Conservation (phyloP, 2,797 vertebrate genomes). For the Molothrus aeneus region DNA sequence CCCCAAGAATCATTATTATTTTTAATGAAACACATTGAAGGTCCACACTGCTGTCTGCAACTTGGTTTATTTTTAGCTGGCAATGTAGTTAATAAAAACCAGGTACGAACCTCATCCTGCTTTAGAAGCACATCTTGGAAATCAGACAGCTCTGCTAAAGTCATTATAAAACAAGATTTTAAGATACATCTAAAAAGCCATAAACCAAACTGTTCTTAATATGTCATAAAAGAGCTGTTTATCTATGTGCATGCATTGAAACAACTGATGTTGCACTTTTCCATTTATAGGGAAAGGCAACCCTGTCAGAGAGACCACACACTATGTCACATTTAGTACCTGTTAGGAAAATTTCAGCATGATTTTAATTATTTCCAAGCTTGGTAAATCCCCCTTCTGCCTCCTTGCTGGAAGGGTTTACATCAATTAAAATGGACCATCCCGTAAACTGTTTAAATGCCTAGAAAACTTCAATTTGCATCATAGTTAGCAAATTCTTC, state of each 20-base stretch:
- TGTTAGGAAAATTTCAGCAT: slow-evolving; percentile 6
- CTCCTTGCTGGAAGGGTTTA: slow-evolving; percentile 33
- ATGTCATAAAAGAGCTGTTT: slow-evolving; percentile 20
- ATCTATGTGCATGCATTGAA: not conserved
- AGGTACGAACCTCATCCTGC: slow-evolving; percentile 4
- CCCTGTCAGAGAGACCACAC: slow-evolving; percentile 42
- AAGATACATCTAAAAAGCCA: not conserved
- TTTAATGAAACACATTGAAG: slow-evolving; percentile 27
- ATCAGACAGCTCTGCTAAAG: slow-evolving; percentile 4
- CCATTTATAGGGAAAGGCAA: not conserved
- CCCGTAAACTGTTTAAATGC: not conserved
- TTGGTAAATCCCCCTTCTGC: slow-evolving; percentile 6
- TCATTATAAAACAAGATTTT: not conserved
- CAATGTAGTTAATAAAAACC: slow-evolving; percentile 36
- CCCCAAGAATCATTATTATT: not conserved
- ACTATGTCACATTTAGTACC: slow-evolving; percentile 37
- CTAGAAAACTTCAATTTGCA: not conserved
- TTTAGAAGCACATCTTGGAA: slow-evolving; percentile 13
- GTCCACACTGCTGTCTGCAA: not conserved
- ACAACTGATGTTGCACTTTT: not conserved
- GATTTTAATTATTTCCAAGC: slow-evolving; percentile 37
- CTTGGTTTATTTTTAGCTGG: slow-evolving; percentile 21
- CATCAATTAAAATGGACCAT: not conserved
- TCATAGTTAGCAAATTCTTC: not conserved
- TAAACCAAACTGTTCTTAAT: slow-evolving; percentile 27